Evolutionary conservation across 37 sponge, comb jelly and placozoan species (phyloP), one percentile per base, ranked within the genome.

Genomic region (Ianthella basta): DNA sequence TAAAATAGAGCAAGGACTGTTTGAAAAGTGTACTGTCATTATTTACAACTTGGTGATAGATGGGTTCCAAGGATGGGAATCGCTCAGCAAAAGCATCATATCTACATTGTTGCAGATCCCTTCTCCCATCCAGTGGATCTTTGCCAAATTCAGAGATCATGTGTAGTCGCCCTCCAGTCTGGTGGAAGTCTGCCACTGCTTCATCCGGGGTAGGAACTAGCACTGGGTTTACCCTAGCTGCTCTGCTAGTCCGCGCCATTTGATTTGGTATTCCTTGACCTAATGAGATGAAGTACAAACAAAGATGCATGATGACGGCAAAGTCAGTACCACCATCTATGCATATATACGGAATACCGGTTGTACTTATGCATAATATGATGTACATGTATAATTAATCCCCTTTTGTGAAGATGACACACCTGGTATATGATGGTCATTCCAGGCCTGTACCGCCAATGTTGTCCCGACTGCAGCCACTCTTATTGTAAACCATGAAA

Each of bases 371-470:
- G n/a, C n/a, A n/a, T n/a, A n/a, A n/a, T n/a, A 44, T 8, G 50
- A 44, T 44, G 8, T 8, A 44, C 8, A 8, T 44, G 6, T 10
- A 10, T 44, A 44, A 44, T 44, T 44, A 8, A 44, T 44, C 50
- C 50, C 50, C 8, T 44, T 44, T 44, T 44, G 50, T 44, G 50
- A 44, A 3, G 50, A 44, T 44, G 50, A 44, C 50, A 75, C 54
- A 87, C 87, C 82, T 79, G 89, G 84, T 27, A 89, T 89, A 34
- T 69, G 72, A 79, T 89, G 89, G 19, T 77, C 68, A 90, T 90
- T 90, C 91, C 91, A 90, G 27, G 91, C 73, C 18, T 60, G 55
- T 0, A 90, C 63, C 35, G 80, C 80, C 23, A 27, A 32, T 15
- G 37, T 82, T 15, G 59, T 66, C 65, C 87, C 91, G 20, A 86